Evolutionary conservation across 2,113 vertebrate species (phyloP).

Genomic region (Colossoma macropomum): DNA sequence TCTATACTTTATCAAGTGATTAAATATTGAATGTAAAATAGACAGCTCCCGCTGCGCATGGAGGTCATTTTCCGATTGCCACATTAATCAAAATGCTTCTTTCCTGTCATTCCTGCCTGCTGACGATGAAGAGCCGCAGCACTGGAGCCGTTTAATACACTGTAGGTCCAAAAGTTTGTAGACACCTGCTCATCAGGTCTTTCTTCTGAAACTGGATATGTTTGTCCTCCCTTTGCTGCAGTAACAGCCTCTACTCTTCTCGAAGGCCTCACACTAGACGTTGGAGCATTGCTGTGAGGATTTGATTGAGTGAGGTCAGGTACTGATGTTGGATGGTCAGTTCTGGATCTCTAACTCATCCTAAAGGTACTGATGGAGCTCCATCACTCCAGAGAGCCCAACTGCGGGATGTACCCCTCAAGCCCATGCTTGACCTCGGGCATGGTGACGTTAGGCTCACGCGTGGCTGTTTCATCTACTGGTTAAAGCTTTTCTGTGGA

Average conservation of each 20-base stretch:
- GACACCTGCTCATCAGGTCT: neutral
- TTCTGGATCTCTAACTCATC: too few species aligned
- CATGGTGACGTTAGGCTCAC: too few species aligned
- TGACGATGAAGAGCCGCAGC: neutral
- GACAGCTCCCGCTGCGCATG: slow-evolving; percentile 46
- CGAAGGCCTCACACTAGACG: too few species aligned
- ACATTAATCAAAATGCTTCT: slow-evolving; percentile 50
- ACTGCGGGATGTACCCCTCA: too few species aligned
- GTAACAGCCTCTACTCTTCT: too few species aligned
- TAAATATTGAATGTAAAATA: slow-evolving; percentile 56
- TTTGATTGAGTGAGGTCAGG: neutral
- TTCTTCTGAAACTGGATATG: neutral
- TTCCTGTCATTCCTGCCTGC: neutral
- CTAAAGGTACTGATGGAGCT: too few species aligned
- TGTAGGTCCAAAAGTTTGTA: neutral
- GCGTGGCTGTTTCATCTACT: too few species aligned
- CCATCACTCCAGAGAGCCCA: too few species aligned
- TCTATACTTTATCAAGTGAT: slow-evolving; percentile 56
- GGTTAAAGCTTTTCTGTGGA: too few species aligned
- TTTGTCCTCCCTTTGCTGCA: too few species aligned
- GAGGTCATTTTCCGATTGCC: slow-evolving; percentile 52
- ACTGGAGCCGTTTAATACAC: neutral
- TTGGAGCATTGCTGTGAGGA: neutral
- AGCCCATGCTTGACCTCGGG: too few species aligned
- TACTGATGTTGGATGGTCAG: too few species aligned